Evolutionary conservation across 2,797 vertebrate species (phyloP).

Genomic region (Lagodon rhomboides): DNA sequence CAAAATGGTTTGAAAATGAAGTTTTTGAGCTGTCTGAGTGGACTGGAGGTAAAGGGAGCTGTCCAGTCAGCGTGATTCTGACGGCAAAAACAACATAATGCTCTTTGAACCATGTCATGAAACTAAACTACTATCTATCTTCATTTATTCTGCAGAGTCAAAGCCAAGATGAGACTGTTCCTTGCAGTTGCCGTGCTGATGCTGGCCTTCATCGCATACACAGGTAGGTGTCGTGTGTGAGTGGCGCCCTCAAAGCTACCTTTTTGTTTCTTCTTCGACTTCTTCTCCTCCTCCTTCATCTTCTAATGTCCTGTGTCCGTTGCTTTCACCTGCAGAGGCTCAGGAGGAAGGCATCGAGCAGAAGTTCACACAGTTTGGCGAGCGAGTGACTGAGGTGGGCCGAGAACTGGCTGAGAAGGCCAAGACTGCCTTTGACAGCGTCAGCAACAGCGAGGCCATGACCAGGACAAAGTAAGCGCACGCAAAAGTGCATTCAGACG

Average conservation of each 20-base stretch:
- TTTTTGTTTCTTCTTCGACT: not conserved
- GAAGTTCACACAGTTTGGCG: conserved; percentile 34
- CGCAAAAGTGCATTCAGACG: not conserved
- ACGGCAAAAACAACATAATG: not conserved
- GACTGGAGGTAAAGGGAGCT: conserved; percentile 28
- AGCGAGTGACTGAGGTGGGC: conserved; percentile 37
- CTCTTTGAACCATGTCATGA: too few relatives aligned
- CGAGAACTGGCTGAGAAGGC: conserved; percentile 51
- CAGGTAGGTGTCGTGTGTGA: conserved; percentile 73
- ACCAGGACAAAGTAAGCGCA: conserved; percentile 66
- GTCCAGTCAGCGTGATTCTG: conserved; percentile 50
- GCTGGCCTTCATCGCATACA: conserved; percentile 80
- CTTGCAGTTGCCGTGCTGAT: conserved; percentile 84
- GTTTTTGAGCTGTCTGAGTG: not conserved
- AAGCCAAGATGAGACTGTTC: conserved; percentile 82
- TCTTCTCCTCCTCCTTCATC: too few relatives aligned
- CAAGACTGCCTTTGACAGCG: rapidly evolving
- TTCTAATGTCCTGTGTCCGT: not conserved
- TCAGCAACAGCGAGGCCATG: conserved; percentile 64
- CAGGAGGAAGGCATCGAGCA: conserved; percentile 51
- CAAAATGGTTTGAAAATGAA: not conserved
- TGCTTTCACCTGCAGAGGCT: conserved; percentile 70
- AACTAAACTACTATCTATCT: not conserved
- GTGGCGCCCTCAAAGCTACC: not conserved
- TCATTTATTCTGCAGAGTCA: conserved; percentile 21